Evolutionary conservation across 2,888 invertebrate species (phyloP).

Genomic region (Punctoribates punctum): DNA sequence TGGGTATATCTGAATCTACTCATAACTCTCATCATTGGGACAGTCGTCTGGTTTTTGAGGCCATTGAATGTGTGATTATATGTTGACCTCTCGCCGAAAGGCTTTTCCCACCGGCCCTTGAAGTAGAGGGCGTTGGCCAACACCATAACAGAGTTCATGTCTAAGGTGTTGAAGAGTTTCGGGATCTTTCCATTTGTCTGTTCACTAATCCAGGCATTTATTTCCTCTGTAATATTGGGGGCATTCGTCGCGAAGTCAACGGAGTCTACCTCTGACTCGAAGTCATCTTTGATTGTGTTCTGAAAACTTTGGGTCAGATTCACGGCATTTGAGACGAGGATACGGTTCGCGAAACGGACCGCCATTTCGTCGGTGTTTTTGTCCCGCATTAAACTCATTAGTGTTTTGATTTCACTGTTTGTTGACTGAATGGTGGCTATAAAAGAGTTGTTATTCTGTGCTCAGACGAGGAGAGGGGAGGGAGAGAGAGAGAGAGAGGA

Average conservation of each 20-base stretch:
- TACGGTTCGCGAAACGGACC: conserved; percentile 17
- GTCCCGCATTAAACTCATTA: neutral
- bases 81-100: conserved; percentile 64
- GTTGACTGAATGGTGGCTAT: neutral
- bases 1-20: neutral
- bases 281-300: neutral
- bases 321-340: neutral
- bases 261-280: neutral
- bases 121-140: conserved; percentile 84
- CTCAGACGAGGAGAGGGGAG: neutral
- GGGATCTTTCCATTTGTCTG: conserved; percentile 25
- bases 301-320: neutral
- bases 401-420: neutral
- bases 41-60: neutral
- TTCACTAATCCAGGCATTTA: conserved; percentile 4
- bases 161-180: conserved; percentile 53
- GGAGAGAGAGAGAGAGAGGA: too few species aligned
- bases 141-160: conserved; percentile 59
- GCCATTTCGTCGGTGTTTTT: neutral
- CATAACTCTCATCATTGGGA: neutral
- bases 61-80: neutral
- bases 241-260: neutral
- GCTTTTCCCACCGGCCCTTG: conserved; percentile 70
- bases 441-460: neutral
- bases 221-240: neutral